Base-by-base conservation (phyloP, 2,113 vertebrate species). In the Falcunculus frontatus region DNA sequence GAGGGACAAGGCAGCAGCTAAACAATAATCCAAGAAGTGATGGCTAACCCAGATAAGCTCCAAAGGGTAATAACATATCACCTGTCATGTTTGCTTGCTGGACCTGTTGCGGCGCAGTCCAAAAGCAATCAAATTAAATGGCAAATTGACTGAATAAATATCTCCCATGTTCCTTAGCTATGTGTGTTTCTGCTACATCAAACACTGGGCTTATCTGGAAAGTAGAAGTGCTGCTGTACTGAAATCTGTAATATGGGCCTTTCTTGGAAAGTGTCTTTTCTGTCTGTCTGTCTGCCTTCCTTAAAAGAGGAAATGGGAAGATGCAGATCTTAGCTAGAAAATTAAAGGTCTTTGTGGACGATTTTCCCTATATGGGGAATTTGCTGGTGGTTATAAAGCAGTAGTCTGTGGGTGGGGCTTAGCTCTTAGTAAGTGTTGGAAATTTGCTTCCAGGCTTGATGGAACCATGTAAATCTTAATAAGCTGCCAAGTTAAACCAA, bases 401-500 rank as follows among this genome's bases (percentile, higher is more conserved):
- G 6, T 16, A 32, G 30, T 72, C 77, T 92, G 64, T 7, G 1
- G 74, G 73, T 87, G 56, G 44, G 77, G 80, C 52, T 93, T 91
- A 67, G 53, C 80, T n/a, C 60, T 81, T 64, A 52, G 6, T 23
- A 50, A 78, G 68, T 44, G 56, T 78, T 70, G 76, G 91, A 95
- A 90, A 90, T 95, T 78, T 92, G 83, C 60, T 90, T 95, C 84
- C 64, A 84, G 89, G 60, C 80, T 84, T 25, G 60, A 75, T 78
- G 62, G 47, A 95, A 74, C 81, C 37, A 7, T 60, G 56, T 67
- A 93, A 95, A 95, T 95, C 95, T 92, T 89, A 89, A 93, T 87
- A 84, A 94, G 80, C 73, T 91, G 83, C 76, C 76, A 78, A 75
- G 73, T 93, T 87, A 95, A 95, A 95, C 60, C 83, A 74, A 84